A percentile compares a stretch with the other conserved stretches of the same genome.
Evolutionary conservation across 2,113 vertebrate genomes (phyloP).

Genomic region (Hydrolagus affinis): DNA sequence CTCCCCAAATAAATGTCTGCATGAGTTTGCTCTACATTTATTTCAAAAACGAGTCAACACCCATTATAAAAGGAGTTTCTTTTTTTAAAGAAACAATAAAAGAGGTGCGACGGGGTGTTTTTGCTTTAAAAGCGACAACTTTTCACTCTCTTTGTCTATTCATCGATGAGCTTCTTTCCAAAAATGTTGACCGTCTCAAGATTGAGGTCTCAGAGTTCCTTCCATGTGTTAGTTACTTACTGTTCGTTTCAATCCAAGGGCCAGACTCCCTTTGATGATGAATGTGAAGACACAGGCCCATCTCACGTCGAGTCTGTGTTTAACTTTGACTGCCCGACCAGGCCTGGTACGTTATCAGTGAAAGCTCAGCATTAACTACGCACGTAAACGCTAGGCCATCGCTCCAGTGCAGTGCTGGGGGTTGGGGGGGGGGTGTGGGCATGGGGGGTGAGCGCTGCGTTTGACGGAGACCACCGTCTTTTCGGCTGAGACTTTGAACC

Average conservation of each 20-base stretch:
- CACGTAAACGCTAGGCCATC: neutral
- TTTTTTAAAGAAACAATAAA: neutral
- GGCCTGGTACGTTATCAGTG: slow-evolving; percentile 64
- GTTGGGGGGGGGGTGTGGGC: no score
- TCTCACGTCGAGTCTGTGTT: slow-evolving; percentile 70
- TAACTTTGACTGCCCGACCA: slow-evolving; percentile 74
- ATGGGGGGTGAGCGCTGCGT: neutral
- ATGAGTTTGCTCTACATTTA: no score
- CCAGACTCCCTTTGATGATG: slow-evolving; percentile 86
- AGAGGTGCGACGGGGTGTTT: neutral
- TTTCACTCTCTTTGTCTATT: neutral
- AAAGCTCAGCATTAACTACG: neutral
- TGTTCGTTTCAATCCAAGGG: slow-evolving; percentile 53
- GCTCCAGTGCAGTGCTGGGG: neutral
- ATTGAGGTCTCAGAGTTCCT: neutral
- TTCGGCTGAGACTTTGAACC: no score
- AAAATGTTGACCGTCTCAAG: neutral
- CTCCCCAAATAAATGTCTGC: no score
- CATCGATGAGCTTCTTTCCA: neutral
- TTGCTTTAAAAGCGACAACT: neutral
- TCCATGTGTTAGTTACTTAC: neutral
- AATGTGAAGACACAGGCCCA: slow-evolving; percentile 66
- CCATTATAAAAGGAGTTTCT: neutral
- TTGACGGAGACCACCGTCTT: neutral
- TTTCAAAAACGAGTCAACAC: no score